Evolutionary conservation across 2,113 vertebrate species (phyloP).

Genomic region (Climacteris rufus): DNA sequence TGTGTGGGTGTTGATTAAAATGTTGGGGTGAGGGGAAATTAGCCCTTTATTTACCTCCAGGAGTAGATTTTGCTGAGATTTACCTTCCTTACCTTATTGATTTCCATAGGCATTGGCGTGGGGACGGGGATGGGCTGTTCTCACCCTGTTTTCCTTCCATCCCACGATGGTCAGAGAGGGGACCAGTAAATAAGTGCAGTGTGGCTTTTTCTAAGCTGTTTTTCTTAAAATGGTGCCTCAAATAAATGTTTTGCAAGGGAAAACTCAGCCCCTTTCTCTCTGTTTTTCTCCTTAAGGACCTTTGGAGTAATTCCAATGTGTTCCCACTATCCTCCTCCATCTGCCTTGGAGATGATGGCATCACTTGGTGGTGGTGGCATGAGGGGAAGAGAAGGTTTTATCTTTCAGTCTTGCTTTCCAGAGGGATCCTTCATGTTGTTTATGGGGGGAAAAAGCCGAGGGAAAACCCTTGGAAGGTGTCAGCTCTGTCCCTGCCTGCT

Average conservation of each 20-base stretch:
- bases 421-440: not conserved
- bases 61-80: not conserved
- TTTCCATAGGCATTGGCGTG: rapidly evolving
- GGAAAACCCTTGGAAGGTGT: not conserved
- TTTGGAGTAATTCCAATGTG: not conserved
- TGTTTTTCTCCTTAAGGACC: not conserved
- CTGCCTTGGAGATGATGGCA: not conserved
- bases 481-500: not conserved
- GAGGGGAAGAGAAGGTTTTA: not conserved
- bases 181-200: not conserved
- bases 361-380: not conserved
- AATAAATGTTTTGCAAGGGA: not conserved
- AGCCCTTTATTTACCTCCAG: not conserved
- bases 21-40: not conserved
- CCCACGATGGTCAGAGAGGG: rapidly evolving
- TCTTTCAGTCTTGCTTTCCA: not conserved
- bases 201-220: not conserved
- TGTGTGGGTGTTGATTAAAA: not conserved
- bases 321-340: not conserved
- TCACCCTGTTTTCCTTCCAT: not conserved
- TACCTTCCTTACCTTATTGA: not conserved
- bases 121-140: not conserved
- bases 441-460: rapidly evolving
- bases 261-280: not conserved
- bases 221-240: not conserved